phyloP scores from a whole-genome alignment of 2,113 vertebrate genomes.

The Ellobius talpinus region DNA sequence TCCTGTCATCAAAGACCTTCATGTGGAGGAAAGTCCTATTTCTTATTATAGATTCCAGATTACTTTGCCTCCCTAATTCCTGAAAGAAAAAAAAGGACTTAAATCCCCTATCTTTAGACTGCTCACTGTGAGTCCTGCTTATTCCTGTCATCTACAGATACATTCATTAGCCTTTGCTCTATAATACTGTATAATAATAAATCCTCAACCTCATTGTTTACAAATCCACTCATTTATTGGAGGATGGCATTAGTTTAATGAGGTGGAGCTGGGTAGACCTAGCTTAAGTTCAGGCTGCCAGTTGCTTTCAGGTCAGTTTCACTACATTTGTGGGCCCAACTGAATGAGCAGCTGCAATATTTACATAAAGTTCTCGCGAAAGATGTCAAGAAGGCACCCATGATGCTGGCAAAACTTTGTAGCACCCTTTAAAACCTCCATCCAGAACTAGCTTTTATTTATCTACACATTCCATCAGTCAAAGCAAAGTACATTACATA shows the following conservation, averaged over 20 bases:
- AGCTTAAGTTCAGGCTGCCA: background rate
- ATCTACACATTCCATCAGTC: background rate
- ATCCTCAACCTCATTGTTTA: background rate
- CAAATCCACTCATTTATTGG: background rate
- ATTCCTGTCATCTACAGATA: background rate
- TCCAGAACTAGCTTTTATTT: background rate
- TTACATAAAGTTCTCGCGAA: background rate
- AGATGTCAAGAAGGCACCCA: background rate
- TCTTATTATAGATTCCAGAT: background rate
- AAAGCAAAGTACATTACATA: background rate
- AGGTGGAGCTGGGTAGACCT: too few relatives aligned
- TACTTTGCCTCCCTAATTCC: background rate
- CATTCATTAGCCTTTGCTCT: background rate
- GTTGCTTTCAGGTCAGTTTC: background rate
- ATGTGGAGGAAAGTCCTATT: background rate
- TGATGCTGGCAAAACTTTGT: background rate
- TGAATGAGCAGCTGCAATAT: background rate
- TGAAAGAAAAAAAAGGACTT: background rate
- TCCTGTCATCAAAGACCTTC: background rate
- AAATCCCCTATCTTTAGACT: background rate
- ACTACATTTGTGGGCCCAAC: background rate
- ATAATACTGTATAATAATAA: background rate
- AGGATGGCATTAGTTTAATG: background rate
- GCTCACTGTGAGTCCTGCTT: background rate
- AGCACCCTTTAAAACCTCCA: background rate